phyloP scores from a whole-genome alignment of 2,888 invertebrate species.

The Eupithecia abbreviata region DNA sequence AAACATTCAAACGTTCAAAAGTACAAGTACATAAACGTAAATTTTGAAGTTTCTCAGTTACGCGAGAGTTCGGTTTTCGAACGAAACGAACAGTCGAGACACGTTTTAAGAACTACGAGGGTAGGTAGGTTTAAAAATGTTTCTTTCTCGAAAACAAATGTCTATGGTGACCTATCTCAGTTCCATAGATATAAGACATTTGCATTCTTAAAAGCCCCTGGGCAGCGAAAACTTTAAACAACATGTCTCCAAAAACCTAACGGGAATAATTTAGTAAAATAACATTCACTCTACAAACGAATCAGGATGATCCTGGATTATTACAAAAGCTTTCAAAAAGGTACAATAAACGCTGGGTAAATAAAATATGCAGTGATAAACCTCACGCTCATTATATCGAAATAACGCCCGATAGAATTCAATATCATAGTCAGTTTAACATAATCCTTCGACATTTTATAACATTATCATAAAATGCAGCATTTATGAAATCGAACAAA shows the following conservation, averaged over 20 bases:
- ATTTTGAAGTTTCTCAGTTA: conserved; percentile 1
- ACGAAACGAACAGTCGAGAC: background rate
- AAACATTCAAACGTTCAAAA: conserved; percentile 11
- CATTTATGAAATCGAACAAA: background rate
- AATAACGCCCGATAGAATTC: conserved; percentile 15
- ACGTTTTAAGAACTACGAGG: background rate
- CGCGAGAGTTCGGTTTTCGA: background rate
- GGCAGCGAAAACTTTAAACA: background rate
- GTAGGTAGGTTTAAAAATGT: background rate
- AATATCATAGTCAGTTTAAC: conserved; percentile 22
- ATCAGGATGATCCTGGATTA: background rate
- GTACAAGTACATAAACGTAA: conserved; percentile 6
- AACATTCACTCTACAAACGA: background rate
- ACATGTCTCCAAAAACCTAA: background rate
- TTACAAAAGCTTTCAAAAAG: conserved; percentile 1
- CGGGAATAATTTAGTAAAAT: background rate
- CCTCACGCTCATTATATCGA: conserved; percentile 5
- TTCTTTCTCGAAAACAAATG: no score
- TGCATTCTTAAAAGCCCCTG: no score
- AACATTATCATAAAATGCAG: conserved; percentile 6
- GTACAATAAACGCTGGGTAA: background rate
- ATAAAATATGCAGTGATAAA: conserved; percentile 6
- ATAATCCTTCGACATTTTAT: conserved; percentile 26
- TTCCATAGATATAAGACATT: no score
- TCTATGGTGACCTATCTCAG: no score